phyloP scores from a whole-genome alignment of 2,113 vertebrate species.

The Polypterus senegalus region DNA sequence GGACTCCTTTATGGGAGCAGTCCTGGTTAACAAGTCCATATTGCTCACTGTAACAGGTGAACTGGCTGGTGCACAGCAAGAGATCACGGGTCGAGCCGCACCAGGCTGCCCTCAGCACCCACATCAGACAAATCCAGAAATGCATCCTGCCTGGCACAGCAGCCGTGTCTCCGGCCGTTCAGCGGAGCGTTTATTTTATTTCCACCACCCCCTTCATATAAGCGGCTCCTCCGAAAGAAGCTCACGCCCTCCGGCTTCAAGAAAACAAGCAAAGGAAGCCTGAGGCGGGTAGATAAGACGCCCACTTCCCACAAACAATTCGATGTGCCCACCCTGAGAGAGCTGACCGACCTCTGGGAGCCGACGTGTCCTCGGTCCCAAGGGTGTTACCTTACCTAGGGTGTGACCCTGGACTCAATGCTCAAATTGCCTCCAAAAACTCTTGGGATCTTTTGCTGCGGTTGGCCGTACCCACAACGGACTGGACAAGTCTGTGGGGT shows the following conservation, averaged over 20 bases:
- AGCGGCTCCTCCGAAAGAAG: constrained; percentile 18
- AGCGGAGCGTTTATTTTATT: background rate
- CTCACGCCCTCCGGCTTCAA: constrained; percentile 14
- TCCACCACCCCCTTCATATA: background rate
- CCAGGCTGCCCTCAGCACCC: constrained; percentile 14
- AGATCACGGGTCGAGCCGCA: constrained; percentile 3
- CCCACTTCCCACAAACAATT: constrained; percentile 14
- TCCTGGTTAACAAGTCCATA: accelerated
- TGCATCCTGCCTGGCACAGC: constrained; percentile 15
- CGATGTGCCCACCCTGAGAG: no score
- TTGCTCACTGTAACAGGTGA: constrained; percentile 24
- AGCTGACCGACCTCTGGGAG: no score
- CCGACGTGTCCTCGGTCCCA: no score
- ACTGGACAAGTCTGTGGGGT: no score
- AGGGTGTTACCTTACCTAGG: no score
- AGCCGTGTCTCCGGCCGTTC: constrained; percentile 2
- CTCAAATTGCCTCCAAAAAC: no score
- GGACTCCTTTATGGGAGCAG: constrained; percentile 26
- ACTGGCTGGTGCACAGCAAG: constrained; percentile 4
- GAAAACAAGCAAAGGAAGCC: constrained; percentile 31
- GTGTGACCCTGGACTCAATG: no score
- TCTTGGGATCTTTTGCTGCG: no score
- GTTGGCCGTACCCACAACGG: no score
- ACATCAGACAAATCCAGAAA: constrained; percentile 22
- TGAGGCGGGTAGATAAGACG: constrained; percentile 27